Evolutionary conservation across 1,140 invertebrate species (phyloP).

Genomic region (Oreohelix idahoensis): DNA sequence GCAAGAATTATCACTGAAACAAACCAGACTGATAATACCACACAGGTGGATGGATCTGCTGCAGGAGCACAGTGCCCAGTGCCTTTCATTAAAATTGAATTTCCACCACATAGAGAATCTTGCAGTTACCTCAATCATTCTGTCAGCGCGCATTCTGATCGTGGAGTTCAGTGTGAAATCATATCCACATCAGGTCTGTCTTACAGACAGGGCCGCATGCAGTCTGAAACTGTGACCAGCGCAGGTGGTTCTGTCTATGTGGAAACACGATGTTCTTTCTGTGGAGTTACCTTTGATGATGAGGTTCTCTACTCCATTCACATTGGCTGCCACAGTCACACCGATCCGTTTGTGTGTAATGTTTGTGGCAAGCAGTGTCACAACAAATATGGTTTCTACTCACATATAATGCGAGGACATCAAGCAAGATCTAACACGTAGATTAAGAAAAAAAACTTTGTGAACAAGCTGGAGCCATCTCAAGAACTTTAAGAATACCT

Average conservation of each 20-base stretch:
- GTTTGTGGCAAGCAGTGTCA: conserved; percentile 70
- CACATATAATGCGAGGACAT: conserved; percentile 71
- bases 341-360: conserved; percentile 71
- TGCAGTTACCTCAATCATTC: conserved; percentile 25
- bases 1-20: conserved; percentile 22
- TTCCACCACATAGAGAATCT: conserved; percentile 37
- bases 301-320: conserved; percentile 71
- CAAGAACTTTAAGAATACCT: too few species aligned
- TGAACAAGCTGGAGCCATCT: too few species aligned
- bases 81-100: conserved; percentile 58
- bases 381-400: conserved; percentile 71
- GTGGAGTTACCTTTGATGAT: conserved; percentile 70
- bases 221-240: conserved; percentile 58
- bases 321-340: conserved; percentile 71
- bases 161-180: conserved; percentile 65
- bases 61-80: conserved; percentile 60
- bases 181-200: conserved; percentile 36
- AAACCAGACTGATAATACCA: conserved; percentile 6
- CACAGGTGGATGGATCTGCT: conserved; percentile 9
- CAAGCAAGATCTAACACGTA: conserved; percentile 46
- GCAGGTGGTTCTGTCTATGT: conserved; percentile 40
- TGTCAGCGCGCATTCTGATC: conserved; percentile 45
- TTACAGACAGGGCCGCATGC: conserved; percentile 21
- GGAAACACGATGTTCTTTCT: conserved; percentile 62
- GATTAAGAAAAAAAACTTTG: background rate